Conservation (phyloP, 2,113 vertebrate species). For the Hemicordylus capensis region DNA sequence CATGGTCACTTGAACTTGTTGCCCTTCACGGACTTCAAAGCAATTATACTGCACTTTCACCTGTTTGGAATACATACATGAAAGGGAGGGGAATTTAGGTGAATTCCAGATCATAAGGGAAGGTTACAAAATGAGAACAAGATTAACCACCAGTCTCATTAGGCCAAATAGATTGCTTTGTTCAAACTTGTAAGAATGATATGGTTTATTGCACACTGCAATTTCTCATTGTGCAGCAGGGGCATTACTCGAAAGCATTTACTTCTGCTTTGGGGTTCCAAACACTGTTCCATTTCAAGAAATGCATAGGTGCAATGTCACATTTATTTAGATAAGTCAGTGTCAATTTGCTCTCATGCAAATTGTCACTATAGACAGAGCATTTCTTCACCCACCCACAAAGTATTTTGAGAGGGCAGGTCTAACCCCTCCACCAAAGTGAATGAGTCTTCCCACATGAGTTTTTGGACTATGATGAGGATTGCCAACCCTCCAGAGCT, state of each 20-base stretch:
- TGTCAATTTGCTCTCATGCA: neutral
- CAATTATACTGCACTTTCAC: conserved; percentile 84
- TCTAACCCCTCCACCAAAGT: neutral
- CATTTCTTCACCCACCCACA: neutral
- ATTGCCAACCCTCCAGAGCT: no score
- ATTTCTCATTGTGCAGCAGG: neutral
- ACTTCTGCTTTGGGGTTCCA: neutral
- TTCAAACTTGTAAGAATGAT: neutral
- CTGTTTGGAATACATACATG: conserved; percentile 67
- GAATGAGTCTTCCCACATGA: neutral
- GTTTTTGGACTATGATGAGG: no score
- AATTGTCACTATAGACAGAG: neutral
- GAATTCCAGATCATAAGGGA: conserved; percentile 14
- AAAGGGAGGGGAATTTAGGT: neutral
- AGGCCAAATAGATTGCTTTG: conserved; percentile 13
- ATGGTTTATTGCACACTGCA: neutral
- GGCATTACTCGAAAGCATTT: neutral
- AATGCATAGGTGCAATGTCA: neutral
- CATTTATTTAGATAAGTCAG: neutral
- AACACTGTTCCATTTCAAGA: neutral
- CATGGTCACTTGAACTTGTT: conserved; percentile 80
- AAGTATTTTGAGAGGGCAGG: neutral
- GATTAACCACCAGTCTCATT: conserved; percentile 7
- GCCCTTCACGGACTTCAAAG: conserved; percentile 75
- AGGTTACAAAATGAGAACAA: neutral